These are phyloP conservation scores for Gonioctena quinquepunctata DNA, from an alignment of 1,140 invertebrate genomes.

Conservation along the genomic window DNA sequence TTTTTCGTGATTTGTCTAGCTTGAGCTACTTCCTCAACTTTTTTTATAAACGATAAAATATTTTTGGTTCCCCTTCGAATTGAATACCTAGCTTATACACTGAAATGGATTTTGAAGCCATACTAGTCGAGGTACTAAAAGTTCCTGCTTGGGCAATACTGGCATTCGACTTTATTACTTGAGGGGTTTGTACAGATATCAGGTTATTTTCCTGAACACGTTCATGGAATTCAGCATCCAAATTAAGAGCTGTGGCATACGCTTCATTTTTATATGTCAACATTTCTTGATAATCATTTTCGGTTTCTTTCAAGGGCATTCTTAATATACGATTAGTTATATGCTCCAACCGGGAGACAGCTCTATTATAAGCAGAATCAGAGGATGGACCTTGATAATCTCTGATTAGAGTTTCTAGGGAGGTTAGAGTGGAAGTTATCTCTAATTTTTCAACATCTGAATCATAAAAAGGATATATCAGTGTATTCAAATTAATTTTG, in stretches of 20 bases:
- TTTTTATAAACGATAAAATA: slow-evolving; percentile 14
- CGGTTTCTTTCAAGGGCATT: not conserved
- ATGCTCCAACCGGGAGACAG: not conserved
- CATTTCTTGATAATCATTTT: not conserved
- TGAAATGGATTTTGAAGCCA: not conserved
- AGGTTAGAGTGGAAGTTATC: not conserved
- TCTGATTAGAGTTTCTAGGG: not conserved
- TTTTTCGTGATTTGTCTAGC: not conserved
- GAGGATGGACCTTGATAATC: not conserved
- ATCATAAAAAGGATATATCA: not conserved
- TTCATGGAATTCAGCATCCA: not conserved
- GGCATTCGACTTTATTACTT: not conserved
- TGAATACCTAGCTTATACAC: not conserved
- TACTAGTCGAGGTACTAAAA: too few species aligned
- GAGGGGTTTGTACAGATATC: not conserved
- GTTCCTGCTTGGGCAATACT: too few species aligned
- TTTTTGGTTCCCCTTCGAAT: slow-evolving; percentile 15
- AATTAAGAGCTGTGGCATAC: not conserved
- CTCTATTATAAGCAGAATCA: not conserved
- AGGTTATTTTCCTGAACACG: not conserved
- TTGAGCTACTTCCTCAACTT: slow-evolving; percentile 7
- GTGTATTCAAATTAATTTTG: too few species aligned
- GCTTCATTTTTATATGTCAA: not conserved
- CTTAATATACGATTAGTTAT: not conserved
- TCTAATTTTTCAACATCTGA: not conserved